Evolutionary conservation across 2,888 invertebrate genomes (phyloP).

Genomic region (Elysia crispata): DNA sequence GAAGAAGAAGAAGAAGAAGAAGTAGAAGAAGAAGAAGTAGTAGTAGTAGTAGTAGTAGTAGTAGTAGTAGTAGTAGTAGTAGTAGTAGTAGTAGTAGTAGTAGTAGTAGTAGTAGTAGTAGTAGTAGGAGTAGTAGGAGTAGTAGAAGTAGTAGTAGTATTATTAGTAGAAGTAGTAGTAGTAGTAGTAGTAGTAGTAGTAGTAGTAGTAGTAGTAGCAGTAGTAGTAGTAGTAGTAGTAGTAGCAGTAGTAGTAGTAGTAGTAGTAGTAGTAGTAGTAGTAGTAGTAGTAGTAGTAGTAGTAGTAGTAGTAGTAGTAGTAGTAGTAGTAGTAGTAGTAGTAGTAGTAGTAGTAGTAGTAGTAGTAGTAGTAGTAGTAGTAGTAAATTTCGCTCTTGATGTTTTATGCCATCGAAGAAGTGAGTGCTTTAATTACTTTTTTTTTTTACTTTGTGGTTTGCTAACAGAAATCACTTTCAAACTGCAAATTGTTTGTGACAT

Average conservation of each 20-base stretch:
- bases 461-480: no score
- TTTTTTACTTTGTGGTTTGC: no score
- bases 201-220: conserved; percentile 9
- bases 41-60: conserved; percentile 31
- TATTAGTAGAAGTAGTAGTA: conserved; percentile 22
- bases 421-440: no score
- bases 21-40: conserved; percentile 7
- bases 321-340: no score
- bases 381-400: no score
- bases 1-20: conserved; percentile 6
- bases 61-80: conserved; percentile 34
- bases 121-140: conserved; percentile 25
- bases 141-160: conserved; percentile 29
- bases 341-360: no score
- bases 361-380: no score
- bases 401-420: no score
- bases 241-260: neutral
- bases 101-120: conserved; percentile 19
- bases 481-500: no score
- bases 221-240: neutral
- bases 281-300: no score
- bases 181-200: conserved; percentile 24
- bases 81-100: conserved; percentile 34
- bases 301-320: no score
- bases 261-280: neutral